A percentile compares a stretch with the other conserved stretches of the same genome.
Evolutionary conservation across 2,888 invertebrate genomes (phyloP).

Genomic region (Ophion obscuratus): DNA sequence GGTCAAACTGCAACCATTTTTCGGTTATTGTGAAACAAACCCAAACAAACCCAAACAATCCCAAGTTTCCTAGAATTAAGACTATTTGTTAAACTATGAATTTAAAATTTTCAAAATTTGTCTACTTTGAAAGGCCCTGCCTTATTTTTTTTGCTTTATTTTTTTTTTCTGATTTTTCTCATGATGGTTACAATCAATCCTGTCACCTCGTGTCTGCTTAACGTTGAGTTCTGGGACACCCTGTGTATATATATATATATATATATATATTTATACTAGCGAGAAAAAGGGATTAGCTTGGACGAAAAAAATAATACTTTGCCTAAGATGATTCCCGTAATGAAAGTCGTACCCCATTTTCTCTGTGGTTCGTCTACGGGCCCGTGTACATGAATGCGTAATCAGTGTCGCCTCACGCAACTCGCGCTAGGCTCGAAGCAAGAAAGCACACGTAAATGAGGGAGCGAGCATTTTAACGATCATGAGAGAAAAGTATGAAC

Average conservation of each 20-base stretch:
- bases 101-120: no score
- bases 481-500: slow-evolving; percentile 57
- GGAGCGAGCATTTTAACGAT: slow-evolving; percentile 64
- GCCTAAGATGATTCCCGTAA: slow-evolving; percentile 47
- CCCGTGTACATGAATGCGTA: slow-evolving; percentile 56
- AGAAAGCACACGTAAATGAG: slow-evolving; percentile 58
- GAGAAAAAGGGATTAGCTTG: slow-evolving; percentile 23
- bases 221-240: no score
- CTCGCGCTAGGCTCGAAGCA: slow-evolving; percentile 47
- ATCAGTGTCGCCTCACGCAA: slow-evolving; percentile 65
- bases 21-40: no score
- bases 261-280: neutral
- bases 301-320: slow-evolving; percentile 12
- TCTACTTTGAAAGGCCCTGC: no score
- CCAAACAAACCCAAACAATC: no score
- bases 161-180: no score
- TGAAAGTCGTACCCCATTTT: slow-evolving; percentile 55
- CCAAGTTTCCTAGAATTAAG: no score
- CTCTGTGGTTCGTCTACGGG: slow-evolving; percentile 27
- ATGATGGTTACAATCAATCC: no score
- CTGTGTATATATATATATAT: slow-evolving; percentile 9
- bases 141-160: no score
- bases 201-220: no score
- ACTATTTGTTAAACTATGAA: no score
- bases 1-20: no score